Conservation (phyloP, 1,140 invertebrate genomes). For the Cherax quadricarinatus region DNA sequence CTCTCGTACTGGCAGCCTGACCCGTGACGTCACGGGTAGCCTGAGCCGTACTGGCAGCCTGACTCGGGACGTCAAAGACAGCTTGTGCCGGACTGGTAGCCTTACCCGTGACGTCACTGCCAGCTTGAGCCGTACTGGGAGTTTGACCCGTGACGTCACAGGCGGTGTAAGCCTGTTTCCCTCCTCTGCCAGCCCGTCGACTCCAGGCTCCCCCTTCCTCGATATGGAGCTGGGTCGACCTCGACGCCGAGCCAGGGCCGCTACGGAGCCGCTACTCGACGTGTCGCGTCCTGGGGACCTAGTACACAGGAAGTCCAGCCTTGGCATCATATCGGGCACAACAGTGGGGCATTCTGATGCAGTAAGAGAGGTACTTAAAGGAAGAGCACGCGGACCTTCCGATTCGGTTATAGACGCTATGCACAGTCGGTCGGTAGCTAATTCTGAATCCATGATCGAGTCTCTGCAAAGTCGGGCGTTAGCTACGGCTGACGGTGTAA, state of each 20-base stretch:
- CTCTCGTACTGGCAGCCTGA: not conserved
- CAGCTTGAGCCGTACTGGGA: not conserved
- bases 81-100: not conserved
- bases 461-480: slow-evolving; percentile 29
- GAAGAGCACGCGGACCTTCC: not conserved
- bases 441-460: slow-evolving; percentile 36
- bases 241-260: slow-evolving; percentile 23
- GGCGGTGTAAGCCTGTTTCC: slow-evolving; percentile 28
- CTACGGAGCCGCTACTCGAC: slow-evolving; percentile 46
- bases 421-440: not conserved
- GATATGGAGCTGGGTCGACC: slow-evolving; percentile 35
- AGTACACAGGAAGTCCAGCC: slow-evolving; percentile 25
- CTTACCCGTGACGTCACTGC: slow-evolving; percentile 26
- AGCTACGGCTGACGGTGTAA: not conserved
- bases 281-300: slow-evolving; percentile 12
- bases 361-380: not conserved
- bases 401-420: slow-evolving; percentile 42
- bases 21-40: not conserved
- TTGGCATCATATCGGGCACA: slow-evolving; percentile 1
- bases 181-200: not conserved
- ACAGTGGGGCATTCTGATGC: slow-evolving; percentile 10
- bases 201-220: slow-evolving; percentile 25
- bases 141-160: slow-evolving; percentile 24
- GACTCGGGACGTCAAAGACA: not conserved
- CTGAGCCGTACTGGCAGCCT: not conserved